Conservation (phyloP, 2,888 invertebrate genomes). For the Crioceris asparagi region DNA sequence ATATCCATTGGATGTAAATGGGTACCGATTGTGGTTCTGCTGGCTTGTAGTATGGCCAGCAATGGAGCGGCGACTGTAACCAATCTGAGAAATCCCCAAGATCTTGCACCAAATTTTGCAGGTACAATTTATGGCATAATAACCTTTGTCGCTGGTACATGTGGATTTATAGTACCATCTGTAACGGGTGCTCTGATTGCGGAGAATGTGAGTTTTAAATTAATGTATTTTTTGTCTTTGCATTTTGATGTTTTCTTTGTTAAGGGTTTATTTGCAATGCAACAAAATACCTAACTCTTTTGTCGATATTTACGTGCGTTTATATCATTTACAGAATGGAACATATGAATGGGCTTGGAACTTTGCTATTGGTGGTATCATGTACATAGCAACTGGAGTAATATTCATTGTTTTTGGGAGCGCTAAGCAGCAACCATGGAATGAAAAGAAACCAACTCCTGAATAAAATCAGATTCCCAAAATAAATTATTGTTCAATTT, state of each 20-base stretch:
- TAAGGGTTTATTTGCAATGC: no score
- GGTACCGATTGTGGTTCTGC: slow-evolving; percentile 18
- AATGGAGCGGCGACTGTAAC: slow-evolving; percentile 26
- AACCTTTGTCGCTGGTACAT: slow-evolving; percentile 24
- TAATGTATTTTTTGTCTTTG: not conserved
- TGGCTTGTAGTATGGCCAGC: slow-evolving; percentile 22
- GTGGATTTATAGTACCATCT: slow-evolving; percentile 25
- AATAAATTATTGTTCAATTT: no score
- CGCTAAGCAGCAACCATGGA: slow-evolving; percentile 11
- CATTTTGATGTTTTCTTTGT: not conserved
- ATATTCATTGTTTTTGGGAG: slow-evolving; percentile 11
- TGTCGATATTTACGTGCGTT: not conserved
- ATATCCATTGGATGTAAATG: slow-evolving; percentile 20
- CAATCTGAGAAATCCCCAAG: slow-evolving; percentile 26
- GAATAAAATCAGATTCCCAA: no score
- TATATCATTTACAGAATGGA: slow-evolving; percentile 7
- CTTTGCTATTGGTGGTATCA: slow-evolving; percentile 10
- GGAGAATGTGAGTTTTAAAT: slow-evolving; percentile 16
- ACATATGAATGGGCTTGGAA: slow-evolving; percentile 8
- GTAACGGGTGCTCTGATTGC: slow-evolving; percentile 20
- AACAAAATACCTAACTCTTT: no score
- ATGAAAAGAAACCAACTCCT: slow-evolving; percentile 4
- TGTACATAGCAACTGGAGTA: slow-evolving; percentile 7
- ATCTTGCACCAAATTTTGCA: slow-evolving; percentile 28
- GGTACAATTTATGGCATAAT: slow-evolving; percentile 26